Evolutionary conservation across 35 echinoderm and acorn worm species (phyloP).

Genomic region (Chiridota heheva): DNA sequence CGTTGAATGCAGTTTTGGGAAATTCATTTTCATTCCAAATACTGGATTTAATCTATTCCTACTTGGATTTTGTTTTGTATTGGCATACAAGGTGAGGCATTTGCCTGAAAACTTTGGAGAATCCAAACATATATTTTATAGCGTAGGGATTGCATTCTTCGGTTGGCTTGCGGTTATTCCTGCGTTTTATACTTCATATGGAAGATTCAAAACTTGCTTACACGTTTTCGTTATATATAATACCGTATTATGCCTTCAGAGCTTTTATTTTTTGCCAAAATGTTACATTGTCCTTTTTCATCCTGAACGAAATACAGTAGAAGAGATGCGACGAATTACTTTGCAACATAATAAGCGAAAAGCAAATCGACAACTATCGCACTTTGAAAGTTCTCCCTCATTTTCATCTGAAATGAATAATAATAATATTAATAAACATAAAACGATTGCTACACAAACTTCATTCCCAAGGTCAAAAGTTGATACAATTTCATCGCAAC

Average conservation of each 20-base stretch:
- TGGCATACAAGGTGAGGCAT: conserved; percentile 29
- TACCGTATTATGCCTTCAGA: conserved; percentile 31
- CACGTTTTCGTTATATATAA: conserved; percentile 8
- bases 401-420: too few species aligned
- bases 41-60: conserved; percentile 31
- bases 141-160: conserved; percentile 11
- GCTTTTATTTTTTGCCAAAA: conserved; percentile 30
- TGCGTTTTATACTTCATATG: conserved; percentile 17
- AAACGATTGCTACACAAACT: too few species aligned
- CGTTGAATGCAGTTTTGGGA: conserved; percentile 22
- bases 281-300: conserved; percentile 37
- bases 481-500: too few species aligned
- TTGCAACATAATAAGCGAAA: conserved; percentile 33
- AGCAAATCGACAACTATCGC: too few species aligned
- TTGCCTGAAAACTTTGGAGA: conserved; percentile 42
- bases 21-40: conserved; percentile 14
- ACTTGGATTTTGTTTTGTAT: conserved; percentile 13
- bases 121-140: conserved; percentile 31
- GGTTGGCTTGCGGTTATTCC: conserved; percentile 22
- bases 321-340: conserved; percentile 32
- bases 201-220: conserved; percentile 2
- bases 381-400: too few species aligned
- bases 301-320: conserved; percentile 24
- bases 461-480: too few species aligned
- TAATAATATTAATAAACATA: too few species aligned